Percentiles rank a stretch among this genome's conserved stretches.
Evolutionary conservation across 2,888 invertebrate genomes (phyloP).

Genomic region (Mythimna lalbum): DNA sequence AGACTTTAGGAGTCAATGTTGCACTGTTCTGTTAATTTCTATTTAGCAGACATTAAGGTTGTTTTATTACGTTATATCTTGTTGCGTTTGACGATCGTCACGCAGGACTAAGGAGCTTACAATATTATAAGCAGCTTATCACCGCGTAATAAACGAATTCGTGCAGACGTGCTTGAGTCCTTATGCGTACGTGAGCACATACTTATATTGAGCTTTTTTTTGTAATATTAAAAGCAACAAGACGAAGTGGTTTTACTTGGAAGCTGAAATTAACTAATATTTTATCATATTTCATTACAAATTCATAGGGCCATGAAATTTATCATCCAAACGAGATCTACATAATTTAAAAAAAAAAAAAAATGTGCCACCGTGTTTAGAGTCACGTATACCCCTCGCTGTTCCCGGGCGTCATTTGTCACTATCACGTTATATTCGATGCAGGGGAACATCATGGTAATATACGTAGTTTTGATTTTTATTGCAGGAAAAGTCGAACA

Average conservation of each 20-base stretch:
- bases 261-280: not conserved
- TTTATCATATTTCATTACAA: not conserved
- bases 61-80: conserved; percentile 13
- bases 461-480: not conserved
- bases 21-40: not conserved
- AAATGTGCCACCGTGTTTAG: not conserved
- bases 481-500: not conserved
- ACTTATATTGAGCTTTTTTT: not conserved
- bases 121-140: conserved; percentile 23
- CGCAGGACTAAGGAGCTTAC: conserved; percentile 27
- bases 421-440: conserved; percentile 1
- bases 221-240: not conserved
- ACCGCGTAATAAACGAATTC: conserved; percentile 12
- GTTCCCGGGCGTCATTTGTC: conserved; percentile 1
- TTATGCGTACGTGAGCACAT: not conserved
- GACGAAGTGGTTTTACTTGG: not conserved
- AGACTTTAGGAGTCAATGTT: conserved; percentile 1
- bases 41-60: not conserved
- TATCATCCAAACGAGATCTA: not conserved
- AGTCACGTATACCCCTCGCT: conserved; percentile 19
- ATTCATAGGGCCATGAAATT: not conserved
- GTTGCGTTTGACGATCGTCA: conserved; percentile 8
- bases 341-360: conserved; percentile 5
- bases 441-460: not conserved
- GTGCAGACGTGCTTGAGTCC: conserved; percentile 3